Conservation (phyloP, 2,888 invertebrate genomes). For the Oscheius sp. region DNA sequence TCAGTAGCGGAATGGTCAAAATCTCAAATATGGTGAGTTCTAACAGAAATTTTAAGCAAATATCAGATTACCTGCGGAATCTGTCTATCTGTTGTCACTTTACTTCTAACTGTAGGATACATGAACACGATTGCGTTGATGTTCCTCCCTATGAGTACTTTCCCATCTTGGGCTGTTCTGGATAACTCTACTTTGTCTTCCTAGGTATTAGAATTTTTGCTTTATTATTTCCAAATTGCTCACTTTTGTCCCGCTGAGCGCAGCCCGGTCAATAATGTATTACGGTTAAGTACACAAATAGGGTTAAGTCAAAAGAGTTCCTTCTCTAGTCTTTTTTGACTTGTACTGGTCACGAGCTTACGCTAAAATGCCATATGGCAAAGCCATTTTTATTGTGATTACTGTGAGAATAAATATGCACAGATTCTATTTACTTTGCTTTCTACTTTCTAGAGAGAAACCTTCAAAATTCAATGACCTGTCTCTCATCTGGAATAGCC, state of each 20-base stretch:
- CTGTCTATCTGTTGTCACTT: slow-evolving; percentile 43
- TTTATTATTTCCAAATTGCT: not conserved
- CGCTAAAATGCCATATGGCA: too few species aligned
- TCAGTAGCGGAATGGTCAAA: slow-evolving; percentile 58
- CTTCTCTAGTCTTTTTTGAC: too few species aligned
- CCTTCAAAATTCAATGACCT: too few species aligned
- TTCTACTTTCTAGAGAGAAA: too few species aligned
- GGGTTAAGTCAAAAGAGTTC: not conserved
- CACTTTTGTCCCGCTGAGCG: not conserved
- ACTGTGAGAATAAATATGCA: too few species aligned
- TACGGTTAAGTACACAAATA: not conserved
- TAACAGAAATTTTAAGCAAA: not conserved
- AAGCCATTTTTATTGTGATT: too few species aligned
- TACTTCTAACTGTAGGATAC: slow-evolving; percentile 46
- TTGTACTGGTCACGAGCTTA: too few species aligned
- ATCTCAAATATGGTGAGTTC: slow-evolving; percentile 58
- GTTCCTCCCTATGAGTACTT: slow-evolving; percentile 39
- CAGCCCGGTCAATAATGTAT: not conserved
- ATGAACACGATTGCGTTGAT: slow-evolving; percentile 50
- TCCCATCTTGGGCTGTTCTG: slow-evolving; percentile 40
- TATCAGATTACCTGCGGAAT: slow-evolving; percentile 50
- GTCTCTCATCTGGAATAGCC: not conserved
- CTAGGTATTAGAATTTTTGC: too few species aligned
- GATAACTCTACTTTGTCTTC: slow-evolving; percentile 20
- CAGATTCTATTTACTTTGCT: too few species aligned